These are phyloP conservation scores for Sinotaia quadrata DNA, from an alignment of 2,888 invertebrate species.

Conservation along the genomic window DNA sequence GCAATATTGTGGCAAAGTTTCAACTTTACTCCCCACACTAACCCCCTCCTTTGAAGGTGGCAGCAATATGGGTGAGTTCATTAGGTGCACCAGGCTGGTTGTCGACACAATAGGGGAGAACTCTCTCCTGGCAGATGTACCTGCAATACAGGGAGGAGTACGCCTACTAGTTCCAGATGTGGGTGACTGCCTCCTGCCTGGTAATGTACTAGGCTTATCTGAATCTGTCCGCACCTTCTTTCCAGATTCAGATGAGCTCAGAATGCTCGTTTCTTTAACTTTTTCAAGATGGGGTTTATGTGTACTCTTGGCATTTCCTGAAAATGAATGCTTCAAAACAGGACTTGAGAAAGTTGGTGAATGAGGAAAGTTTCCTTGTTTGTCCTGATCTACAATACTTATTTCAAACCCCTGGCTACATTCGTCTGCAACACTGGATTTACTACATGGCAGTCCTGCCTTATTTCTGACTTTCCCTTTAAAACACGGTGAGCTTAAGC, in stretches of 20 bases:
- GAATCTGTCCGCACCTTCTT: background rate
- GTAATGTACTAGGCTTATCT: no score
- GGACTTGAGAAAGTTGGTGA: conserved; percentile 27
- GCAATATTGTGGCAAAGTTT: no score
- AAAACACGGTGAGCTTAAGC: background rate
- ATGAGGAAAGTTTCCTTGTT: background rate
- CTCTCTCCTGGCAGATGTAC: conserved; percentile 30
- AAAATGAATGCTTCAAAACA: background rate
- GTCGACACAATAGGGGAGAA: conserved; percentile 58
- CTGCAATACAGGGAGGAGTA: conserved; percentile 7
- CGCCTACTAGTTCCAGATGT: background rate
- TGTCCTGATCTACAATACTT: background rate
- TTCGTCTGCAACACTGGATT: conserved; percentile 3
- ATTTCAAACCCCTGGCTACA: conserved; percentile 53
- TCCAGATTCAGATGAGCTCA: background rate
- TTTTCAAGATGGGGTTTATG: background rate
- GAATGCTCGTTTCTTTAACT: background rate
- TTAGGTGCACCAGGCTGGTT: conserved; percentile 56
- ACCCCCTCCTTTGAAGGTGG: no score
- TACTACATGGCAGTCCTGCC: background rate
- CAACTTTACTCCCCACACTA: no score
- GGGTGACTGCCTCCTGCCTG: background rate
- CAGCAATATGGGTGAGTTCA: conserved; percentile 57
- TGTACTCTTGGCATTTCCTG: background rate
- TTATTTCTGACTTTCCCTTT: background rate